Evolutionary conservation across 2,888 invertebrate species (phyloP).

Genomic region (Exephanes ischioxanthus): DNA sequence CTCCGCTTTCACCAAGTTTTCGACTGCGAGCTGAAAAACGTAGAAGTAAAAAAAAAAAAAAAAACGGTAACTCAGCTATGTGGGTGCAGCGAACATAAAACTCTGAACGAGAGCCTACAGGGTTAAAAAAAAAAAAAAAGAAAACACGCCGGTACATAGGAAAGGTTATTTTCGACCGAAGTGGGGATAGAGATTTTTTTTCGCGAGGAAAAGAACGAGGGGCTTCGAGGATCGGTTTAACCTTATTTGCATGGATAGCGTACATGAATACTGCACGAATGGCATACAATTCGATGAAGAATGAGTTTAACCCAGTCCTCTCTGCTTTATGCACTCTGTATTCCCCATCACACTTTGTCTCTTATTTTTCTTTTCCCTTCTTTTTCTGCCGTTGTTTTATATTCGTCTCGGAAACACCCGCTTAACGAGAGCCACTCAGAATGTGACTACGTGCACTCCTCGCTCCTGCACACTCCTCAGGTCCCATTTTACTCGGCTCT

Average conservation of each 20-base stretch:
- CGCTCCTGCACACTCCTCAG: background rate
- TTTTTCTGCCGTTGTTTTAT: background rate
- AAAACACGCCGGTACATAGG: background rate
- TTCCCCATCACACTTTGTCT: slow-evolving; percentile 3
- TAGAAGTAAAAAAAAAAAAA: no score
- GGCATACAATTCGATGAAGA: slow-evolving; percentile 20
- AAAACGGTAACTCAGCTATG: background rate
- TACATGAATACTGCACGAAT: background rate
- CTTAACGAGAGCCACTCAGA: slow-evolving; percentile 27
- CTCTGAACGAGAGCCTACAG: background rate
- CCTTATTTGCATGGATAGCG: background rate
- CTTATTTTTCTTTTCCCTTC: background rate
- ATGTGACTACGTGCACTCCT: background rate
- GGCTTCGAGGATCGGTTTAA: background rate
- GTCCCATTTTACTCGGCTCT: background rate
- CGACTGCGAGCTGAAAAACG: background rate
- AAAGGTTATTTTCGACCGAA: background rate
- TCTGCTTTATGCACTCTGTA: slow-evolving; percentile 19
- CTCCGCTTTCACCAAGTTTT: slow-evolving; percentile 5
- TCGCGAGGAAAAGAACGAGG: background rate
- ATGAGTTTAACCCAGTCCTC: background rate
- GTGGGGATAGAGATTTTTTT: background rate
- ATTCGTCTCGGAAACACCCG: background rate
- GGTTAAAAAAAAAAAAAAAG: background rate
- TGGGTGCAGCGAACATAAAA: background rate